Conservation (phyloP, 2,113 vertebrate species). For the Salminus brasiliensis region DNA sequence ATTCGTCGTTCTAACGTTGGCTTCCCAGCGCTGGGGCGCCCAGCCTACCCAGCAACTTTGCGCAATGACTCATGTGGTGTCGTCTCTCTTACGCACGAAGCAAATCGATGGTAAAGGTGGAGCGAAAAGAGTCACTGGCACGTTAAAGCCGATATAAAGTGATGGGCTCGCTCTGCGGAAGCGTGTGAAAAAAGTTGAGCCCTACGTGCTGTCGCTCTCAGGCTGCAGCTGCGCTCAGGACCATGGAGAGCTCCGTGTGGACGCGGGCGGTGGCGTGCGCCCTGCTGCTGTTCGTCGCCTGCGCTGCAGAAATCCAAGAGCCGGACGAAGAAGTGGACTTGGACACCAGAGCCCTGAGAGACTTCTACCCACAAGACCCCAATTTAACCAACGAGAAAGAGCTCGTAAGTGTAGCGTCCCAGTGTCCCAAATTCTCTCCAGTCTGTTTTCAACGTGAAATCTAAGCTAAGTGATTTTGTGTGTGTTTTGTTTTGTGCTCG, state of each 20-base stretch:
- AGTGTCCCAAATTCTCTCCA: too few species aligned
- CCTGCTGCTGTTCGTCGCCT: constrained; percentile 64
- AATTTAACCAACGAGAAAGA: constrained; percentile 81
- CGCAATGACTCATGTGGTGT: constrained; percentile 73
- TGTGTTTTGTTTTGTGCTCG: neutral
- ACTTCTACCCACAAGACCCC: constrained; percentile 80
- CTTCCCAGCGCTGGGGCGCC: too few species aligned
- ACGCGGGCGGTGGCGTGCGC: constrained; percentile 68
- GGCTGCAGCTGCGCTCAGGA: constrained; percentile 48
- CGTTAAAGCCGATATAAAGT: constrained; percentile 71
- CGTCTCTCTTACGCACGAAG: constrained; percentile 72
- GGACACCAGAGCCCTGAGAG: constrained; percentile 75
- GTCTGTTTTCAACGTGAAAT: neutral
- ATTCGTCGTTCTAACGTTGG: too few species aligned
- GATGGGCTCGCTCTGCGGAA: constrained; percentile 49
- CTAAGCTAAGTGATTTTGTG: neutral
- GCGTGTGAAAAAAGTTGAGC: constrained; percentile 39
- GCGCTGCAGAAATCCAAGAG: constrained; percentile 62
- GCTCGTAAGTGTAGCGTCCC: constrained; percentile 68
- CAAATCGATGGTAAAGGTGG: constrained; percentile 72
- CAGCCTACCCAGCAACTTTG: too few species aligned
- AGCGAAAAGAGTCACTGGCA: constrained; percentile 60
- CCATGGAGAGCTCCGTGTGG: constrained; percentile 76
- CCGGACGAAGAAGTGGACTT: constrained; percentile 69
- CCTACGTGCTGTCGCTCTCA: constrained; percentile 34